Base-by-base conservation (phyloP, 2,888 invertebrate species). In the Mythimna vitellina region DNA sequence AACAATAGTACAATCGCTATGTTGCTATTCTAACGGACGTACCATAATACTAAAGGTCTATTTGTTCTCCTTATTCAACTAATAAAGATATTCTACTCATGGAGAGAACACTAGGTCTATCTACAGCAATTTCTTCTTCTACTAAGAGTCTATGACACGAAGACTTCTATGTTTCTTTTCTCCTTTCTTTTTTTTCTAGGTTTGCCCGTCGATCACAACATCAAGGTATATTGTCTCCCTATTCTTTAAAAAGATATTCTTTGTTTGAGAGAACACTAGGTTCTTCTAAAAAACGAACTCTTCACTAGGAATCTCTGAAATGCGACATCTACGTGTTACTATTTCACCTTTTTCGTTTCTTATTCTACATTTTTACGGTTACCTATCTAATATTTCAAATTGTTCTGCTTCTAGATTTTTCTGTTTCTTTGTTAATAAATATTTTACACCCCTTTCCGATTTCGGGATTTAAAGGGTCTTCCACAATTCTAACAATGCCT, bases 1-100 rank as follows among this genome's bases (percentile, higher is more conserved):
- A 35, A 29, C 46, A 71, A 54, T 71, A 54, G 8, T 20, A 62
- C 42, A 54, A 73, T 63, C n/a, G 46, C n/a, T 46, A 46, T 72
- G 25, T 73, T 64, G 56, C n/a, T 2, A 56, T 35, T 35, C 9
- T 25, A 56, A 42, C 25, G 42, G 3, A 8, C n/a, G 20, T 51
- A 49, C 49, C 49, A 49, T 20, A 49, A 49, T 20, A 49, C 49
- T 17, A 46, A 46, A 6, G 46, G 20, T 17, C 46, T 46, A 46
- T 46, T 46, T 1, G 46, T 46, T 20, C 46, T 12, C 25, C 0
- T 12, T 42, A 17, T 58, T 42, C 17, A 10, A 22, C 14, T n/a
- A 62, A 35, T 32, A 32, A 14, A 9, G 1, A 22, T 25, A 51
- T 9, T 64, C 4, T 35, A 53, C n/a, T 53, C 22, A 69, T 4